Evolutionary conservation across 2,113 vertebrate genomes (phyloP), one percentile per base, ranked within the genome.

Genomic region (Todiramphus chloris): DNA sequence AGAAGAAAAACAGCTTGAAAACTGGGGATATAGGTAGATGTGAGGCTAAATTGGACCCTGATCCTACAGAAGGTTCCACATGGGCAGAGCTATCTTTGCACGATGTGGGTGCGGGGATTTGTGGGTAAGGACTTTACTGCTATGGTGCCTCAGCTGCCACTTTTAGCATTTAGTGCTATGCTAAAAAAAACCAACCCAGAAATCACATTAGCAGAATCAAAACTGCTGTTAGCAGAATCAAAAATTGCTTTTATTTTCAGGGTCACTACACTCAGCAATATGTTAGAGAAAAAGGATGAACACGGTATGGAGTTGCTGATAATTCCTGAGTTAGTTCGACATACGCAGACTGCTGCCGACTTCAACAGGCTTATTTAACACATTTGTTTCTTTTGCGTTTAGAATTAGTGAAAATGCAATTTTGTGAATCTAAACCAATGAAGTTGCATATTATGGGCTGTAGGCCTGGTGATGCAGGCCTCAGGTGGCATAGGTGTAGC

Each of bases 371-470:
- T 97, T 87, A 94, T 87, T 95, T 87, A 90, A 85, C 43, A 66
- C 83, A 60, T 85, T 87, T 92, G 75, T 94, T 95, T 95, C 81
- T 91, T 97, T 89, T 90, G 69, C 82, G 70, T 91, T 89, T 92
- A 69, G 83, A 75, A 90, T 89, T 83, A 79, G 64, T 78, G 67
- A 75, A 76, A 60, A 94, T 59, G 73, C 48, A 51, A 2, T 86
- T 93, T 67, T 79, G 79, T 91, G 90, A 89, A 50, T 81, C 66
- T 84, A 16, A 51, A 41, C 48, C 20, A 46, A 14, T 13, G 28
- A 59, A 44, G 31, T 44, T 94, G 84, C 73, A 43, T 80, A 33
- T 59, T 19, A 15, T 30, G 53, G 64, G 48, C 53, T 92, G 16
- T 24, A 90, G 73, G 76, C 12, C 37, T 84, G 51, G 48, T 67